phyloP scores from a whole-genome alignment of 2,888 invertebrate genomes.

The Calliscelio sp. region DNA sequence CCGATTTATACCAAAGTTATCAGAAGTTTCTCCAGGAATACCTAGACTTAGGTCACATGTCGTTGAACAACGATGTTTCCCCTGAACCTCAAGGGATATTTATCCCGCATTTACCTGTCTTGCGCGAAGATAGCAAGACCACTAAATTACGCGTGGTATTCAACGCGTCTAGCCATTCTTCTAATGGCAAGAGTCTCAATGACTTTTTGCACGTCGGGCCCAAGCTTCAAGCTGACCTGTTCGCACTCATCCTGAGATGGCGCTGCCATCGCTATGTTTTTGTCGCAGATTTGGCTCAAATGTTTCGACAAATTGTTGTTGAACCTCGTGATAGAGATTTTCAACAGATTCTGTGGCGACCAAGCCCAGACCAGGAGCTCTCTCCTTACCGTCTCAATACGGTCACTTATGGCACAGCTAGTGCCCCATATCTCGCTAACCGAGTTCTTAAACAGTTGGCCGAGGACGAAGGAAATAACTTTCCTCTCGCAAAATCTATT shows the following conservation, averaged over 20 bases:
- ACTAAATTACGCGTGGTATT: conserved; percentile 62
- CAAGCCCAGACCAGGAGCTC: neutral
- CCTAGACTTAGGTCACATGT: too few species aligned
- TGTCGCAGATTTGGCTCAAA: conserved; percentile 43
- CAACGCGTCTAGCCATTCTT: conserved; percentile 48
- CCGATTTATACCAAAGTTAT: too few species aligned
- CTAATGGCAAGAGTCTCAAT: conserved; percentile 48
- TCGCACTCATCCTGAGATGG: conserved; percentile 25
- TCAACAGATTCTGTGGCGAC: conserved; percentile 35
- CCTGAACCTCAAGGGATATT: neutral
- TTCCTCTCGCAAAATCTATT: neutral
- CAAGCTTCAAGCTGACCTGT: conserved; percentile 19
- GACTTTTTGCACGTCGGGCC: conserved; percentile 53
- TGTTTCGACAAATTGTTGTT: conserved; percentile 47
- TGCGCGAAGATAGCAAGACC: conserved; percentile 53
- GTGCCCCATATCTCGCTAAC: conserved; percentile 13
- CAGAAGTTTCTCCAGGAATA: too few species aligned
- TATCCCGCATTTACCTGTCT: conserved; percentile 56
- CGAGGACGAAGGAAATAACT: conserved; percentile 10
- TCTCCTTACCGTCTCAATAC: conserved; percentile 15
- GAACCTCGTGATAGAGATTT: conserved; percentile 6
- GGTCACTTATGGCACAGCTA: conserved; percentile 42
- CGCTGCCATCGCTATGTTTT: conserved; percentile 28
- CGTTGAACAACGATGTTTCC: too few species aligned
- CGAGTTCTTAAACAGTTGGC: conserved; percentile 7